Conservation (phyloP, 1,140 invertebrate genomes). For the Elysia chlorotica region DNA sequence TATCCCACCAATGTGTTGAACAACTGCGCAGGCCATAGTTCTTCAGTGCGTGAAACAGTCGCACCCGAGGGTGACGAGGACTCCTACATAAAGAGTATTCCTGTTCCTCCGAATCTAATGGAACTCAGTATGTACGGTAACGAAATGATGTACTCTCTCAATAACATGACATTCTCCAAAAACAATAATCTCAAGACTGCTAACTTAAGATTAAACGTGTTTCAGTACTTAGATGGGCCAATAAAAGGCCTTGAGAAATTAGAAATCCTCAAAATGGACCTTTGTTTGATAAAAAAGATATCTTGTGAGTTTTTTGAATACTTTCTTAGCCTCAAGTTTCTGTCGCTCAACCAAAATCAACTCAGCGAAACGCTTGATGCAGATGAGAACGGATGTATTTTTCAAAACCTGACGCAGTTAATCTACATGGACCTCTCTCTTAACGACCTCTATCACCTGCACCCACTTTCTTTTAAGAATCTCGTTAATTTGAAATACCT, state of each 20-base stretch:
- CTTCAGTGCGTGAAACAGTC: too few species aligned
- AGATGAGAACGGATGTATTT: not conserved
- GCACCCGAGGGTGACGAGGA: too few species aligned
- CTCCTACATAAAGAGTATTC: too few species aligned
- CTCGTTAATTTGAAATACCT: not conserved
- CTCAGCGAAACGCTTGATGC: not conserved
- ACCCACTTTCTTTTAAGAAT: not conserved
- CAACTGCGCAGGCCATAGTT: too few species aligned
- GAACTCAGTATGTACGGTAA: conserved; percentile 3
- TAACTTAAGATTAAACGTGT: not conserved
- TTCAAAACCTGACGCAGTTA: not conserved
- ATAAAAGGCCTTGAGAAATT: conserved; percentile 1
- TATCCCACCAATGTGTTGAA: not conserved
- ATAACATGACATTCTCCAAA: not conserved
- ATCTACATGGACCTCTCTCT: not conserved
- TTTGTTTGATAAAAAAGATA: conserved; percentile 10
- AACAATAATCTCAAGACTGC: not conserved
- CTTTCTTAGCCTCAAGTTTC: not conserved
- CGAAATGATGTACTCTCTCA: not conserved
- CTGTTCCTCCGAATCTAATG: conserved; percentile 2
- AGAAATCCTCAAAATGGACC: not conserved
- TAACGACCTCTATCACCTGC: conserved; percentile 1
- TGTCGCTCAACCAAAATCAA: conserved; percentile 1
- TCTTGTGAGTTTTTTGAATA: not conserved
- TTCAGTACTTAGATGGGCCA: not conserved